These are phyloP conservation scores for Mobula hypostoma DNA, from an alignment of 2,113 vertebrate species.

Conservation along the genomic window DNA sequence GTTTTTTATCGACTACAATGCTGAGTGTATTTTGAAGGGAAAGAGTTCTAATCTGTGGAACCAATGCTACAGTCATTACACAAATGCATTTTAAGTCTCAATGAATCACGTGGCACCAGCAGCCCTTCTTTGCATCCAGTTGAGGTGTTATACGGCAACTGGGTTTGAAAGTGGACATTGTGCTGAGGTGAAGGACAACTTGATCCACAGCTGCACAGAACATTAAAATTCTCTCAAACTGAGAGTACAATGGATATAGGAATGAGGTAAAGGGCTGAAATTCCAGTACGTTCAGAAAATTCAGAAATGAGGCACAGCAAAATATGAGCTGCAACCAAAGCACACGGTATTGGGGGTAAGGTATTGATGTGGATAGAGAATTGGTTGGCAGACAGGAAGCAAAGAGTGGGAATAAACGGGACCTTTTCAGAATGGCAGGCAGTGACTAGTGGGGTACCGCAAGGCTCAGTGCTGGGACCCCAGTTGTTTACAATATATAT, in stretches of 20 bases:
- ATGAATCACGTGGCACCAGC: not conserved
- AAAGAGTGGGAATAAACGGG: no score
- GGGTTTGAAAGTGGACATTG: not conserved
- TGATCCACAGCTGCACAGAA: not conserved
- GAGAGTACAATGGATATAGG: not conserved
- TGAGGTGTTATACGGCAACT: not conserved
- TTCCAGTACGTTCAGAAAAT: not conserved
- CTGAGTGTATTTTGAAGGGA: no score
- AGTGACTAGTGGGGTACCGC: no score
- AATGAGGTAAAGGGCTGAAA: not conserved
- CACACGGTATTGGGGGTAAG: no score
- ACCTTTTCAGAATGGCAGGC: no score
- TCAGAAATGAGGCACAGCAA: not conserved
- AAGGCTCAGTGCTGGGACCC: no score
- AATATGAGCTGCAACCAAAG: not conserved
- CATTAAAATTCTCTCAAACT: no score
- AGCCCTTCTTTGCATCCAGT: not conserved
- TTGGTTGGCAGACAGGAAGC: no score
- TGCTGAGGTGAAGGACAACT: not conserved
- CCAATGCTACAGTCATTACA: not conserved
- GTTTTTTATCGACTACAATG: not conserved
- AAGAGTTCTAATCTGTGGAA: not conserved
- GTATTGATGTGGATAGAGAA: no score
- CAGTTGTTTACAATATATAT: no score
- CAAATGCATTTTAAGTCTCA: not conserved